Evolutionary conservation across 2,888 invertebrate species (phyloP).

Genomic region (Luffia ferchaultella): DNA sequence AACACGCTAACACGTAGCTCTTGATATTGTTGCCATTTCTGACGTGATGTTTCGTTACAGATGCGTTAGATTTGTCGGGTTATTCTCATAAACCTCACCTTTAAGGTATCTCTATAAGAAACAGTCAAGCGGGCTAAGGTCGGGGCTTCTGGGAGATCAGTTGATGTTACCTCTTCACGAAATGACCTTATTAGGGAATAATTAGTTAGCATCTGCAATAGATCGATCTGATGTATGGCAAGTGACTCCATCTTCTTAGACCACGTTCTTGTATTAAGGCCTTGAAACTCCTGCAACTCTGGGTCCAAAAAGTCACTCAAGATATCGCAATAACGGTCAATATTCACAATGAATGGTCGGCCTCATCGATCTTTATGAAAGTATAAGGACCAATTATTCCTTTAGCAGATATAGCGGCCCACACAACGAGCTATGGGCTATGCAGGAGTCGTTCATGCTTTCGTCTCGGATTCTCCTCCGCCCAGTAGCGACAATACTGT

Average conservation of each 20-base stretch:
- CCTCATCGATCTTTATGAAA: too few relatives aligned
- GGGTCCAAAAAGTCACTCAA: slow-evolving; percentile 15
- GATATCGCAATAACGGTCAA: slow-evolving; percentile 18
- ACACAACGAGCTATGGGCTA: too few relatives aligned
- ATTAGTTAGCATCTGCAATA: slow-evolving; percentile 11
- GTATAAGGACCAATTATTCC: too few relatives aligned
- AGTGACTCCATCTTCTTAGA: slow-evolving; percentile 13
- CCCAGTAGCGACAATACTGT: too few relatives aligned
- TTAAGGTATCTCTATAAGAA: slow-evolving; percentile 13
- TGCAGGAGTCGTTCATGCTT: too few relatives aligned
- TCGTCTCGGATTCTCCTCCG: too few relatives aligned
- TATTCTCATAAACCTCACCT: slow-evolving; percentile 14
- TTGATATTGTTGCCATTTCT: slow-evolving; percentile 16
- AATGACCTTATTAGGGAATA: slow-evolving; percentile 14
- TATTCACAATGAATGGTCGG: too few relatives aligned
- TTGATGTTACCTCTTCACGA: slow-evolving; percentile 15
- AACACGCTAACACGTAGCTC: slow-evolving; percentile 14
- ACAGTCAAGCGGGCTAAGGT: slow-evolving; percentile 8
- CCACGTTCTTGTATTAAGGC: slow-evolving; percentile 16
- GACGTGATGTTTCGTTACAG: slow-evolving; percentile 12
- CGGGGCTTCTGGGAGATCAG: slow-evolving; percentile 14
- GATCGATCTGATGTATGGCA: too few relatives aligned
- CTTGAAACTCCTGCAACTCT: slow-evolving; percentile 10
- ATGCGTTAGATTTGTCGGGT: slow-evolving; percentile 14
- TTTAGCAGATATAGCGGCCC: too few relatives aligned